Conservation (phyloP, 2,113 vertebrate species). For the Neolamprologus caudopunctatus region DNA sequence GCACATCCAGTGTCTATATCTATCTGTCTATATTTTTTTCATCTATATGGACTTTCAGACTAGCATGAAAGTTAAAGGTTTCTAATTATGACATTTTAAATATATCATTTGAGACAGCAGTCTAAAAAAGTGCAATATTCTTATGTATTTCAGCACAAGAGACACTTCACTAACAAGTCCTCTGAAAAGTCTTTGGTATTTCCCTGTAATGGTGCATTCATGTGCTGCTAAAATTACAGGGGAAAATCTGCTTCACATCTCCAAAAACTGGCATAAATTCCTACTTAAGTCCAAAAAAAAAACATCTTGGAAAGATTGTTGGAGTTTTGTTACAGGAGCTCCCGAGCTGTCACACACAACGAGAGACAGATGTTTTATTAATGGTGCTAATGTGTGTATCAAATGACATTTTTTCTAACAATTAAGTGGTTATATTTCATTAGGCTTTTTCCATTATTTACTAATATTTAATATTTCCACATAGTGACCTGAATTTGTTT, state of each 20-base stretch:
- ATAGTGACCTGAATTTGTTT: neutral
- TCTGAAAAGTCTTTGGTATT: neutral
- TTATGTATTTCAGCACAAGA: neutral
- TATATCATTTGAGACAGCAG: neutral
- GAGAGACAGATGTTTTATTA: neutral
- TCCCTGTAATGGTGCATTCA: neutral
- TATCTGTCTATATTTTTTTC: neutral
- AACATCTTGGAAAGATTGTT: neutral
- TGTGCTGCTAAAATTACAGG: neutral
- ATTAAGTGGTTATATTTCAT: neutral
- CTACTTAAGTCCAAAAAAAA: neutral
- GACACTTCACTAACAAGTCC: neutral
- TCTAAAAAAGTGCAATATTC: neutral
- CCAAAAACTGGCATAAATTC: neutral
- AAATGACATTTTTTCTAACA: neutral
- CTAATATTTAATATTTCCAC: neutral
- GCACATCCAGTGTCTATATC: neutral
- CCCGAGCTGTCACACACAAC: neutral
- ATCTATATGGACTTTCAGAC: neutral
- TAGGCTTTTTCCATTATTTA: neutral
- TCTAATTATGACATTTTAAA: neutral
- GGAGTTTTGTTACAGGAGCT: neutral
- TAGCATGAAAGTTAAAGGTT: neutral
- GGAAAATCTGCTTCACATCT: neutral
- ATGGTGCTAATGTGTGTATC: neutral